A percentile compares a stretch with the other conserved stretches of the same genome.
Evolutionary conservation across 2,888 invertebrate genomes (phyloP).

Genomic region (Sicus ferrugineus): DNA sequence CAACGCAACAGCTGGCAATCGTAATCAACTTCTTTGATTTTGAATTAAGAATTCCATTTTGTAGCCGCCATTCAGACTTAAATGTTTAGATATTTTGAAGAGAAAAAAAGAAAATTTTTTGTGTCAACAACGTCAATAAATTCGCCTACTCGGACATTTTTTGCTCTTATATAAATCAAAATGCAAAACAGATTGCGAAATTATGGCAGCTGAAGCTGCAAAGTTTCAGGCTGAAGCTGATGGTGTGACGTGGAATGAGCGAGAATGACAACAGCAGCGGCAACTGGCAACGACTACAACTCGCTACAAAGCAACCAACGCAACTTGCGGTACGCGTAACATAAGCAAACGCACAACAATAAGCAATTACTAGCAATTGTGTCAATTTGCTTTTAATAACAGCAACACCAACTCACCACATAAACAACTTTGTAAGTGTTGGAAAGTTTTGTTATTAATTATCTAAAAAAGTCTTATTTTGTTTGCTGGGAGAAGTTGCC

Average conservation of each 20-base stretch:
- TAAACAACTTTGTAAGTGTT: no score
- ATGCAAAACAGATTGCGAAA: neutral
- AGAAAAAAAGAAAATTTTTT: neutral
- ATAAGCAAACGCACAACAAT: slow-evolving; percentile 1
- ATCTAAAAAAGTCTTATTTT: no score
- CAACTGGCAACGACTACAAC: neutral
- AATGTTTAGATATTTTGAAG: neutral
- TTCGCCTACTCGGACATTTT: neutral
- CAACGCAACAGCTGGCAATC: no score
- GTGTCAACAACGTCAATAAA: neutral
- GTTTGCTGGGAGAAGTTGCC: neutral
- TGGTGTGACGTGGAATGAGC: neutral
- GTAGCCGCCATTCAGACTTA: no score
- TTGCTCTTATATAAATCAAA: neutral
- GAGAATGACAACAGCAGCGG: neutral
- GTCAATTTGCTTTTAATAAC: neutral
- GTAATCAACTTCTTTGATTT: no score
- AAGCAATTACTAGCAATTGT: slow-evolving; percentile 19
- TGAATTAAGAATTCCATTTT: no score
- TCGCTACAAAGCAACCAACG: neutral
- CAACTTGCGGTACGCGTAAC: neutral
- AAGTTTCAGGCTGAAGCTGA: neutral
- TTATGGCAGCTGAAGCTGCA: neutral
- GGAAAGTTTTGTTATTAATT: no score
- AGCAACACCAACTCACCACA: neutral